Conservation (phyloP, 2,797 vertebrate genomes). For the Dicrostonyx torquatus region DNA sequence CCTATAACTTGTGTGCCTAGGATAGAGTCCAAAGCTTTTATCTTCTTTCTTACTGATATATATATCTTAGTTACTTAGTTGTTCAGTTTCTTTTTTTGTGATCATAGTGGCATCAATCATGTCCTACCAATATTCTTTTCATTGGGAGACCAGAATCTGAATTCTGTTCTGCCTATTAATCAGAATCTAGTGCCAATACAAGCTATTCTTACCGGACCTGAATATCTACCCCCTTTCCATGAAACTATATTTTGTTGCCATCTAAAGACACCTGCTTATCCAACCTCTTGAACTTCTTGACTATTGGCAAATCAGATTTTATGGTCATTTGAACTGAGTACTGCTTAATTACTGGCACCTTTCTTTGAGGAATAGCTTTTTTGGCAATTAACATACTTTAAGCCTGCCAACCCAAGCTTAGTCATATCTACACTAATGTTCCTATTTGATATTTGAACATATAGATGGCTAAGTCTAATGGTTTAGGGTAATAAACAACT, state of each 20-base stretch:
- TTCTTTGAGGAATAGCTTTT: neutral
- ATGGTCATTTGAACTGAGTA: neutral
- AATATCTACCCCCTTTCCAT: neutral
- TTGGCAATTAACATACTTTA: neutral
- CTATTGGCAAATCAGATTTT: constrained; percentile 27
- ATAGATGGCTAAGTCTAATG: constrained; percentile 26
- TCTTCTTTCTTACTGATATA: neutral
- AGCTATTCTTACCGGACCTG: constrained; percentile 38
- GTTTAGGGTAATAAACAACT: constrained; percentile 39
- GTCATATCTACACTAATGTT: neutral
- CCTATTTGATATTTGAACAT: neutral
- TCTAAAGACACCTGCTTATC: neutral
- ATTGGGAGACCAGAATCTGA: neutral
- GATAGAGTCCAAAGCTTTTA: neutral
- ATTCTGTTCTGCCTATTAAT: neutral
- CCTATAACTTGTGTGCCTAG: neutral
- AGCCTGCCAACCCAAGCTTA: neutral
- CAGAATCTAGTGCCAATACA: neutral
- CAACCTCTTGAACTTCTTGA: neutral
- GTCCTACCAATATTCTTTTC: constrained; percentile 1
- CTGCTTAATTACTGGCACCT: neutral
- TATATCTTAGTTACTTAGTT: neutral
- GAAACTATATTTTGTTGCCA: neutral
- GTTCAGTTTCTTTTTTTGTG: neutral
- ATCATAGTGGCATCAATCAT: neutral